phyloP scores from a whole-genome alignment of 1,140 invertebrate genomes.

The Cotesia vestalis region DNA sequence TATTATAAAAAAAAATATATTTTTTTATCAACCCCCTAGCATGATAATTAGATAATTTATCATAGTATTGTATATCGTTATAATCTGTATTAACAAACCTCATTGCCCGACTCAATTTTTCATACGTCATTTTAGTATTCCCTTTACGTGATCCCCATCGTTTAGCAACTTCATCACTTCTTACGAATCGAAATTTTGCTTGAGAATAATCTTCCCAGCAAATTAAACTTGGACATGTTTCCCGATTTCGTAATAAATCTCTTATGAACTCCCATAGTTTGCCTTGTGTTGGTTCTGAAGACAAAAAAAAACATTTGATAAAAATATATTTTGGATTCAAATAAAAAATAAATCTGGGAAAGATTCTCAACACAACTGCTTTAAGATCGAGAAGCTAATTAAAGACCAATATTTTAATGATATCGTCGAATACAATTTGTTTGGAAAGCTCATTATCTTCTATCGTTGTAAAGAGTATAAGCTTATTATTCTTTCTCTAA shows the following conservation, averaged over 20 bases:
- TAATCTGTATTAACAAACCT: constrained; percentile 67
- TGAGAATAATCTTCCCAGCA: constrained; percentile 88
- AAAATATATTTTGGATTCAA: background rate
- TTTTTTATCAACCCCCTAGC: too few species aligned
- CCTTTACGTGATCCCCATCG: constrained; percentile 88
- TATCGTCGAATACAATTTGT: too few species aligned
- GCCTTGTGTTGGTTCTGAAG: constrained; percentile 70
- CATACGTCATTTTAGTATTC: constrained; percentile 92
- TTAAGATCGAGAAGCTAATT: too few species aligned
- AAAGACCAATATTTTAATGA: too few species aligned
- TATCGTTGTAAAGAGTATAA: too few species aligned
- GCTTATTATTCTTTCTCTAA: too few species aligned
- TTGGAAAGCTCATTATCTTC: too few species aligned
- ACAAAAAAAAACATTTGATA: constrained; percentile 29
- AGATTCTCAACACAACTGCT: too few species aligned
- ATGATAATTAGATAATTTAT: too few species aligned
- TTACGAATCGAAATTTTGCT: constrained; percentile 89
- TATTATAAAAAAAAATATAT: too few species aligned
- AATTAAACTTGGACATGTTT: constrained; percentile 82
- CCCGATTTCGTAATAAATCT: constrained; percentile 78
- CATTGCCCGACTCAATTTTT: constrained; percentile 93
- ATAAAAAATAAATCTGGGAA: background rate
- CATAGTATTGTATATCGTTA: too few species aligned
- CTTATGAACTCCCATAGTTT: constrained; percentile 84
- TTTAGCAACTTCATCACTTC: constrained; percentile 88